Evolutionary conservation across 2,113 vertebrate genomes (phyloP).

Genomic region (Neomonachus schauinslandi): DNA sequence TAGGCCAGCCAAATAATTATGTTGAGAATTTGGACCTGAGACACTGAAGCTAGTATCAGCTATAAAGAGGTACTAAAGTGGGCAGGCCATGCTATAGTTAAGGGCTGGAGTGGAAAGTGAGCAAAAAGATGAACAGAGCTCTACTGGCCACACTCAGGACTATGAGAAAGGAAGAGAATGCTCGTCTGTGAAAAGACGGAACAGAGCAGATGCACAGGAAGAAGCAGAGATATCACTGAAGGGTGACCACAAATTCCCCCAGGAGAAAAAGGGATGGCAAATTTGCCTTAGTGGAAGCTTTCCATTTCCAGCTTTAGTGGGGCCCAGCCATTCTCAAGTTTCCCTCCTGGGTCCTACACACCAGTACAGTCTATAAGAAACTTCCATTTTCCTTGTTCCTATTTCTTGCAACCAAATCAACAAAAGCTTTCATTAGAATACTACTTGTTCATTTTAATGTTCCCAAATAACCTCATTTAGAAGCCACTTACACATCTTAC

Average conservation of each 20-base stretch:
- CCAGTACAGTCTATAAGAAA: background rate
- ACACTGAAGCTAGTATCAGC: background rate
- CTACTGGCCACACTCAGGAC: background rate
- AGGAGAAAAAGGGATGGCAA: background rate
- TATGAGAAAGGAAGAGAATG: background rate
- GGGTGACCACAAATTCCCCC: background rate
- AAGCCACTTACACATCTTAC: constrained; percentile 70
- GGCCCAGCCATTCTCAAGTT: background rate
- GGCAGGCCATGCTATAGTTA: background rate
- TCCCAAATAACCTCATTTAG: constrained; percentile 74
- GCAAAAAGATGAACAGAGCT: background rate
- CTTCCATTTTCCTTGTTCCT: background rate
- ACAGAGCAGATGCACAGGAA: background rate
- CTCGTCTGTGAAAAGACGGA: background rate
- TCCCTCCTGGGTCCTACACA: background rate
- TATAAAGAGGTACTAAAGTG: background rate
- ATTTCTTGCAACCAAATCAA: background rate
- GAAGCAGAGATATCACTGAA: background rate
- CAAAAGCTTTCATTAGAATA: constrained; percentile 18
- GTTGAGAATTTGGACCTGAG: background rate
- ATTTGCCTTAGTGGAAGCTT: background rate
- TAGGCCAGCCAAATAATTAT: background rate
- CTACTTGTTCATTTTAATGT: constrained; percentile 48
- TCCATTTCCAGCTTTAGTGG: background rate
- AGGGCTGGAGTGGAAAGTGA: background rate